A percentile compares a stretch with the other conserved stretches of the same genome.
These are phyloP conservation scores for Actinemys pallida DNA, from an alignment of 2,113 vertebrate species.

Conservation along the genomic window DNA sequence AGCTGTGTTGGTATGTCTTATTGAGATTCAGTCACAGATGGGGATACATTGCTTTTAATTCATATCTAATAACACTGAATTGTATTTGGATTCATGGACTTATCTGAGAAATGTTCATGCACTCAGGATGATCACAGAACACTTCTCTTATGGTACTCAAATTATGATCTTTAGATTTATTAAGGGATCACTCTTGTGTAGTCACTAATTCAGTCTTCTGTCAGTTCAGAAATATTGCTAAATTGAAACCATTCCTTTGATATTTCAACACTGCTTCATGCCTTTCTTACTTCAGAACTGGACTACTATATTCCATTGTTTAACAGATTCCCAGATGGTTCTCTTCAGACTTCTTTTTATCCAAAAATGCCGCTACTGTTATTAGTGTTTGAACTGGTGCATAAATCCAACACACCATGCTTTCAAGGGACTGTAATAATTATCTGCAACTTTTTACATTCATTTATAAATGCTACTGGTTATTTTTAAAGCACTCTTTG, in stretches of 20 bases:
- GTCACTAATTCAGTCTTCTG: constrained; percentile 20
- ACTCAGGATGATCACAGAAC: neutral
- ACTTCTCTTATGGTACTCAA: neutral
- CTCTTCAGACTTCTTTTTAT: constrained; percentile 32
- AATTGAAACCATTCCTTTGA: constrained; percentile 33
- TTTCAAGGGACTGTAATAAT: neutral
- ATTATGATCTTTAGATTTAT: neutral
- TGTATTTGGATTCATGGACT: neutral
- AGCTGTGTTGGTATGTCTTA: neutral
- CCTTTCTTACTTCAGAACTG: constrained; percentile 44
- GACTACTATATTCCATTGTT: constrained; percentile 3
- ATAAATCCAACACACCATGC: neutral
- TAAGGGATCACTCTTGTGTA: neutral
- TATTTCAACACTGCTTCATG: constrained; percentile 28
- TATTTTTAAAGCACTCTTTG: neutral
- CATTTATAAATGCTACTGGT: neutral
- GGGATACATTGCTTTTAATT: neutral
- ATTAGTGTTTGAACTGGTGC: neutral
- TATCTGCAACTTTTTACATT: neutral
- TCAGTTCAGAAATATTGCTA: constrained; percentile 35
- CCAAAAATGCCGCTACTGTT: constrained; percentile 5
- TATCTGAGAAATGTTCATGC: neutral
- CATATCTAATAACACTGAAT: neutral
- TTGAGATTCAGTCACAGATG: neutral
- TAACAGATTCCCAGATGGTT: constrained; percentile 28